Base-by-base conservation (phyloP, 1,140 invertebrate genomes). In the Tetramorium alpestre region DNA sequence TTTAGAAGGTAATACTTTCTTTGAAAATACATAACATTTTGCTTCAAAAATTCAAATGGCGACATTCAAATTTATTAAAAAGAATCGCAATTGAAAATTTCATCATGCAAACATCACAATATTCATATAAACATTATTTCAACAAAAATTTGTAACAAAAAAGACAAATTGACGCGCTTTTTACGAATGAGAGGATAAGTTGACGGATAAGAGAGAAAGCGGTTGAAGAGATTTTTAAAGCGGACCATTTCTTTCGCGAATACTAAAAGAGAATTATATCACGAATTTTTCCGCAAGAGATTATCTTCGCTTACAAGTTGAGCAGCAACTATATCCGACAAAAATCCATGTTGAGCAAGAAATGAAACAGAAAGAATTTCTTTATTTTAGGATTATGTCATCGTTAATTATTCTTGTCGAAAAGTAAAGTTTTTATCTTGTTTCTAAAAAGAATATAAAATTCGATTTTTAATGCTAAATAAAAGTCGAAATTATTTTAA, bases 181-280 rank as follows among this genome's bases (percentile, higher is more conserved):
- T 44, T 38, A 41, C 13, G 54, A 60, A 51, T 28, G 16, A 73
- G 22, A 18, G 10, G 49, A 11, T 60, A 44, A 81, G 18, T 70
- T 10, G 38, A 47, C 41, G 11, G 22, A 67, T 67, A 49, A 47
- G 41, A 25, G 11, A 51, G 33, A 47, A 84, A 60, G 22, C 25
- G 41, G 41, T 47, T 60, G 67, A 62, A 62, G 41, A 7, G 22
- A 82, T 73, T 49, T 82, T 84, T 75, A 84, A 84, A 84, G 69
- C 18, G 54, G 44, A 84, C 5, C 41, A 22, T 47, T 47, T 49
- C 41, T 62, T 75, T 56, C 13, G 25, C 3, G 1, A 18, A 60
- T 60, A 11, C 18, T 28, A 3, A 33, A 33, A 33, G 33, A 33
- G 33, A 33, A 33, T 33, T 33, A 33, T 25, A 18, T 3, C 44